Base-by-base conservation (phyloP, 1,140 invertebrate species). In the Apis dorsata region DNA sequence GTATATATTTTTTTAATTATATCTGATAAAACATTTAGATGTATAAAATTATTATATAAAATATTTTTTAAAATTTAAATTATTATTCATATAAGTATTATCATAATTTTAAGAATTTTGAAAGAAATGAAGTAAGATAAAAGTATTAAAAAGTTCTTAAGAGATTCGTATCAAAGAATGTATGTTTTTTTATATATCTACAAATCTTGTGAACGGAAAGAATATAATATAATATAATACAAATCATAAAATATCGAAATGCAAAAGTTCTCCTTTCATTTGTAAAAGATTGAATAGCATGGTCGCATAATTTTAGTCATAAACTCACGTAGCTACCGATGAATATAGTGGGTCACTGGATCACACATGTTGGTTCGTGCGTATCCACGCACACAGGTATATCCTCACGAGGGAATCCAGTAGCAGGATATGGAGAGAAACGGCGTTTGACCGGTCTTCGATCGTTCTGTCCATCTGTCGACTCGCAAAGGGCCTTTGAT, bases 281-380 rank as follows among this genome's bases (percentile, higher is more conserved):
- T 21, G 66, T 11, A 24, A 51, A 62, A 72, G 24, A 72, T 28
- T 34, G 78, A 72, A 62, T 70, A 66, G 34, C 51, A n/a, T 51
- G 28, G 51, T 51, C 79, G 60, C 79, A 76, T 75, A 66, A 81
- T 76, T 79, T 79, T 55, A 83, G 28, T 79, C 66, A 83, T 79
- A 71, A 66, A 57, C 75, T 78, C 74, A 49, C 73, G 81, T 68
- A 73, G 74, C 34, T 57, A 85, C 63, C 66, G 70, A 51, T 34
- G 66, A 85, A 79, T 77, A 83, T 79, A 85, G 81, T 90, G 82
- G 90, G 90, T 91, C 89, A 90, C 89, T 90, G 89, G 90, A 90
- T 90, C 90, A 85, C 78, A 81, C 79, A 81, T 75, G 79, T 28
- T 73, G 63, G 53, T 51, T 19, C 53, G 68, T n/a, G 77, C 62